Evolutionary conservation across 1,140 invertebrate genomes (phyloP).

Genomic region (Popillia japonica): DNA sequence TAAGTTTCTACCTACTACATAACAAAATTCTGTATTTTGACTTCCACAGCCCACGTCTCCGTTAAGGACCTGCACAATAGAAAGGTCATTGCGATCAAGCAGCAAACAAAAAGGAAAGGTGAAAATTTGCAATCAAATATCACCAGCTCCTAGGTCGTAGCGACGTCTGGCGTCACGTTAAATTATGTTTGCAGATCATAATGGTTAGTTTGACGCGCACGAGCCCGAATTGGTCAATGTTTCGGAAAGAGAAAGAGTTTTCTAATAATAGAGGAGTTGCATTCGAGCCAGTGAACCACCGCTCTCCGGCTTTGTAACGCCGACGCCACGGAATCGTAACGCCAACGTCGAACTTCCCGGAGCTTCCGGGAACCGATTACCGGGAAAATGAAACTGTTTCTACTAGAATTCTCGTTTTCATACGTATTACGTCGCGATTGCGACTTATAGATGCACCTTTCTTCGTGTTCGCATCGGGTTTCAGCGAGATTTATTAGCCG

Average conservation of each 20-base stretch:
- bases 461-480: too few relatives aligned
- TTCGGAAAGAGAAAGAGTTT: slow-evolving; percentile 52
- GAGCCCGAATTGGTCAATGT: slow-evolving; percentile 52
- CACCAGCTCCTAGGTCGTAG: too few relatives aligned
- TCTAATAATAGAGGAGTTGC: slow-evolving; percentile 52
- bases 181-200: slow-evolving; percentile 55
- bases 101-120: too few relatives aligned
- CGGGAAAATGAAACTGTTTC: slow-evolving; percentile 41
- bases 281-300: slow-evolving; percentile 47
- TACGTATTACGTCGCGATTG: background rate
- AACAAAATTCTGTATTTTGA: too few relatives aligned
- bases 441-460: too few relatives aligned
- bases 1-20: too few relatives aligned
- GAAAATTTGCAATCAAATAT: too few relatives aligned
- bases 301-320: background rate
- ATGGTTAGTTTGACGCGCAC: slow-evolving; percentile 54
- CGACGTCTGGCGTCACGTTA: slow-evolving; percentile 44
- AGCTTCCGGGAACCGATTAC: slow-evolving; percentile 36
- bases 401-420: slow-evolving; percentile 35
- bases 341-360: slow-evolving; percentile 14
- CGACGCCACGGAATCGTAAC: too few relatives aligned
- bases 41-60: too few relatives aligned
- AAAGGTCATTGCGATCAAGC: too few relatives aligned
- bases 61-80: too few relatives aligned
- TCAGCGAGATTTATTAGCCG: too few relatives aligned